Evolutionary conservation across 2,113 vertebrate species (phyloP).

Genomic region (Genyomyrus donnyi): DNA sequence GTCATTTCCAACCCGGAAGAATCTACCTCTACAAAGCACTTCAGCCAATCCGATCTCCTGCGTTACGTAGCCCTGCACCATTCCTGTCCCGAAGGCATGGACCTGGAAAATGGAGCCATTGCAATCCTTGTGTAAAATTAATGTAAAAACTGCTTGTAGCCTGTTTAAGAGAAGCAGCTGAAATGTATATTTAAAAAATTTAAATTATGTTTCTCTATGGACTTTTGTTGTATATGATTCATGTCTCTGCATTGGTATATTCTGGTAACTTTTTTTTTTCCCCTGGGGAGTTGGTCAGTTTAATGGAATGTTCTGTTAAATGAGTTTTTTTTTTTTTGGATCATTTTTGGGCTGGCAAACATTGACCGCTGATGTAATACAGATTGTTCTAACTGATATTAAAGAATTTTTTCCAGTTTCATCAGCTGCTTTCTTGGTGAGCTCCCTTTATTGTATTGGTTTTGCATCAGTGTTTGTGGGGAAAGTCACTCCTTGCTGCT

Average conservation of each 20-base stretch:
- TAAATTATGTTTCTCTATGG: slow-evolving; percentile 68
- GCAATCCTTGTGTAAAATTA: slow-evolving; percentile 29
- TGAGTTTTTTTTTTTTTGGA: slow-evolving; percentile 34
- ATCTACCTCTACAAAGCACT: slow-evolving; percentile 73
- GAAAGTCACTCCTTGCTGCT: background rate
- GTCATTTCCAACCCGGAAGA: slow-evolving; percentile 45
- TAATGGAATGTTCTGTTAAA: slow-evolving; percentile 41
- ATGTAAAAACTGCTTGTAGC: slow-evolving; percentile 70
- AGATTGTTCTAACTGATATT: slow-evolving; percentile 80
- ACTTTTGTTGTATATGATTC: slow-evolving; percentile 73
- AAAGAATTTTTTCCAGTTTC: slow-evolving; percentile 71
- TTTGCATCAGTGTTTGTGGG: background rate
- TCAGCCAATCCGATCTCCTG: slow-evolving; percentile 46
- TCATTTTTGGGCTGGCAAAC: slow-evolving; percentile 25
- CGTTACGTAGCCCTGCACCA: slow-evolving; percentile 62
- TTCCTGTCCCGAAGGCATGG: slow-evolving; percentile 67
- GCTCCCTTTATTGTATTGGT: background rate
- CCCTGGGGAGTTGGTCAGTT: slow-evolving; percentile 54
- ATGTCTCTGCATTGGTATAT: slow-evolving; percentile 60
- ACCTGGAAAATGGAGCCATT: slow-evolving; percentile 12
- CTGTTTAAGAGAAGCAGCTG: slow-evolving; percentile 65
- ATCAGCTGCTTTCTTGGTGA: slow-evolving; percentile 26
- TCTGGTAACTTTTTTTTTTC: slow-evolving; percentile 18
- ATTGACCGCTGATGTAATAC: slow-evolving; percentile 66
- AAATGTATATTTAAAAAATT: slow-evolving; percentile 78